Evolutionary conservation across 2,797 vertebrate genomes (phyloP), one percentile per base, ranked within the genome.

Genomic region (Aplochiton taeniatus): DNA sequence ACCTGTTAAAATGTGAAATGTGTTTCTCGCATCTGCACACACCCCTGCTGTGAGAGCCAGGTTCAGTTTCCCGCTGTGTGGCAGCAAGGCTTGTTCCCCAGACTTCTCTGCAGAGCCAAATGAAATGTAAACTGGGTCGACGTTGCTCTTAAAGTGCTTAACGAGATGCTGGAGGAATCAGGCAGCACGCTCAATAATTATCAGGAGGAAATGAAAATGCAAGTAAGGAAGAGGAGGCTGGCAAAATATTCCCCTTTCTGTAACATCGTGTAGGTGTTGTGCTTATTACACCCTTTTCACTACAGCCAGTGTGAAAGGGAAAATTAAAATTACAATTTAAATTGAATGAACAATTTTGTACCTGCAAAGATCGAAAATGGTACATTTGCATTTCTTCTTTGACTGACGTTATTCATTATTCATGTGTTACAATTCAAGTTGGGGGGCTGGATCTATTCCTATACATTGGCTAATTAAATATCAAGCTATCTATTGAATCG

Each of bases 121-220:
- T 78, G 76, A 60, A 78, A 76, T 78, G 76, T 80, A 90, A 93
- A 93, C 84, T 92, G 90, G 91, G 91, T 92, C 92, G 93, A 83
- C 87, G 78, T 56, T 72, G 83, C 86, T 91, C 88, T 86, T 89
- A 73, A 75, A 90, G 86, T 90, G 88, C 85, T 87, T 85, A 79
- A 86, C 81, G 79, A 87, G 87, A 87, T 88, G 85, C 78, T 71
- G 72, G 83, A 84, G 78, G 84, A 89, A 89, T 83, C 84, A 88
- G 80, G 86, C 76, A 79, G 83, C 65, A 65, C 85, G 80, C 74
- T 83, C 65, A 81, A 81, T 91, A 90, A 92, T 91, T 88, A 92
- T 86, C 82, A 78, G 70, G 83, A 82, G 43, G 69, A 12, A 60
- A 20, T 19, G 16, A 20, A 16, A 61, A 49, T 51, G 55, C 60